Conservation (phyloP, 2,113 vertebrate genomes). For the Colaptes auratus region DNA sequence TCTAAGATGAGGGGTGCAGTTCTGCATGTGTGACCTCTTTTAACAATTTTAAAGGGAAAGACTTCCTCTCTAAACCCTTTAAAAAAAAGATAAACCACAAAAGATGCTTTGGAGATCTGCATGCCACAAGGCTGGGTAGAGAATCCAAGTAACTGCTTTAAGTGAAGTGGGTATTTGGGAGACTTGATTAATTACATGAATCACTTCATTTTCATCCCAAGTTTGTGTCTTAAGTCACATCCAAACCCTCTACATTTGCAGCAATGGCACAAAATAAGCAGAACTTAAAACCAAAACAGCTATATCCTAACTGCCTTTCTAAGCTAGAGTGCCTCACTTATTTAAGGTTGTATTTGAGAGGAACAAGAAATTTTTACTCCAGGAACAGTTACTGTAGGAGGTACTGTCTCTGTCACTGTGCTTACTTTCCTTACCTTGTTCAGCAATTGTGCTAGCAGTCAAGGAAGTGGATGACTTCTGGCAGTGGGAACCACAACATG, state of each 20-base stretch:
- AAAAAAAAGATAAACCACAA: not conserved
- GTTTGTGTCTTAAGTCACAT: not conserved
- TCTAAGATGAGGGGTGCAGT: rapidly evolving
- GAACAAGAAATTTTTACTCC: not conserved
- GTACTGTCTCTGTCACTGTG: not conserved
- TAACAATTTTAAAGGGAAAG: not conserved
- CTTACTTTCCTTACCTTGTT: not conserved
- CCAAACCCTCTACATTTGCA: not conserved
- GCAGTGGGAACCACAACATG: rapidly evolving
- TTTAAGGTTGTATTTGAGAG: not conserved
- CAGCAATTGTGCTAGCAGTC: not conserved
- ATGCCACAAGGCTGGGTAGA: not conserved
- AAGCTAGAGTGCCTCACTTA: not conserved
- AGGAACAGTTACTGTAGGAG: not conserved
- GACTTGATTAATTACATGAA: not conserved
- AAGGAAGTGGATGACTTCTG: not conserved
- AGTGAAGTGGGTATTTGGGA: not conserved
- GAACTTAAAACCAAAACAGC: not conserved
- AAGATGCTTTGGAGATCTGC: not conserved
- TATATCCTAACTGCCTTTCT: not conserved
- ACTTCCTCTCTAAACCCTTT: not conserved
- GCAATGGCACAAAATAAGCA: not conserved
- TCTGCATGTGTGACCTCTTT: not conserved
- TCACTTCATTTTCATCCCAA: not conserved
- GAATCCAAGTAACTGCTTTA: not conserved